These are phyloP conservation scores for Girardia tigrina DNA, from an alignment of 2,888 invertebrate genomes.

Conservation along the genomic window DNA sequence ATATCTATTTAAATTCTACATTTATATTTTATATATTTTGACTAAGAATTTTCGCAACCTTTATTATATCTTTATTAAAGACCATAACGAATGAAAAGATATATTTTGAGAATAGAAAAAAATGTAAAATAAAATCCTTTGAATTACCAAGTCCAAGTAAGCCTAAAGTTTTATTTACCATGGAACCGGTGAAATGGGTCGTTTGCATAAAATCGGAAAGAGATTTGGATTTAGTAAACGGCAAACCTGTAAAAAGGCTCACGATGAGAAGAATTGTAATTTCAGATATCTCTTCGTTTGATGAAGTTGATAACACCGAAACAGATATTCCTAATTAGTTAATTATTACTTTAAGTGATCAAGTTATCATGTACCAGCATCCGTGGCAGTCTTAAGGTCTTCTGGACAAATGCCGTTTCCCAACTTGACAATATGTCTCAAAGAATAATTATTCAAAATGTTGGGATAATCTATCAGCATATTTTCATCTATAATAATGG, in stretches of 20 bases:
- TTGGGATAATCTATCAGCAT: neutral
- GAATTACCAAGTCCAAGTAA: neutral
- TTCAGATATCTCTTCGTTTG: neutral
- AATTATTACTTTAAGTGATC: too few species aligned
- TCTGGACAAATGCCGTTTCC: neutral
- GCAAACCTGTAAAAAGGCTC: neutral
- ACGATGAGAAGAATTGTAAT: neutral
- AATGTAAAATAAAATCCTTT: too few species aligned
- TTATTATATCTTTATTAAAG: too few species aligned
- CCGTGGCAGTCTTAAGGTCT: neutral
- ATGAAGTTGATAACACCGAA: neutral
- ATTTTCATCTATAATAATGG: neutral
- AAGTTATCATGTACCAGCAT: neutral
- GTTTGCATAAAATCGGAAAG: neutral
- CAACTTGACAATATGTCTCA: constrained; percentile 5
- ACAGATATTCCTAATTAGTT: neutral
- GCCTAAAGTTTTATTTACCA: constrained; percentile 17
- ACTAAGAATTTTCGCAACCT: too few species aligned
- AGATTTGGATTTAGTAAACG: neutral
- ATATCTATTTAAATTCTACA: too few species aligned
- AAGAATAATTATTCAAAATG: neutral
- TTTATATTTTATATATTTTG: too few species aligned
- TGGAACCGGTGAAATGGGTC: neutral
- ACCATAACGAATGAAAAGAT: too few species aligned
- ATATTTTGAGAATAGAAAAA: too few species aligned